A percentile compares a stretch with the other conserved stretches of the same genome.
Conservation (phyloP, 2,797 vertebrate genomes). For the Rhinoraja longicauda region DNA sequence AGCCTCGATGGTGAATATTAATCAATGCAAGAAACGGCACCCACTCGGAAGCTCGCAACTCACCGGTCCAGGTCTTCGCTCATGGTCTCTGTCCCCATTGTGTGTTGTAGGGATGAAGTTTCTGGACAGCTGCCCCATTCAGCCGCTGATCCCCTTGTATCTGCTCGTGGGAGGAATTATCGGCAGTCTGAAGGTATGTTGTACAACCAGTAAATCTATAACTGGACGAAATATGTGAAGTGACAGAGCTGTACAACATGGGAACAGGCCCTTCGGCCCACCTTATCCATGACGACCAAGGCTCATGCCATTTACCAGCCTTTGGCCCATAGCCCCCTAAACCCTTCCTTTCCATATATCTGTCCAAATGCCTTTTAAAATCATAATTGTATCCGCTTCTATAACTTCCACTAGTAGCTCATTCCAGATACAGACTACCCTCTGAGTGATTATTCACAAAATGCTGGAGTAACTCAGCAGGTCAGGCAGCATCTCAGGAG, state of each 20-base stretch:
- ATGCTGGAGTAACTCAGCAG: too few relatives aligned
- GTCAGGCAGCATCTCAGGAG: too few relatives aligned
- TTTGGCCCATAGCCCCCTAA: too few relatives aligned
- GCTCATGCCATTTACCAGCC: too few relatives aligned
- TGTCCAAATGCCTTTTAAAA: too few relatives aligned
- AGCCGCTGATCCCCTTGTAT: constrained; percentile 60
- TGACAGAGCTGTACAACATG: not conserved
- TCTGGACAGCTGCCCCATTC: constrained; percentile 56
- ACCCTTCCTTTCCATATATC: too few relatives aligned
- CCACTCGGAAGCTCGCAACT: not conserved
- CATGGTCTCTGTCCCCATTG: constrained; percentile 31
- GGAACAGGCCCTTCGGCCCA: too few relatives aligned
- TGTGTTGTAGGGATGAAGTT: constrained; percentile 57
- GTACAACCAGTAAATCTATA: not conserved
- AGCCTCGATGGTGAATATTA: not conserved
- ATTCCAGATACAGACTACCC: too few relatives aligned
- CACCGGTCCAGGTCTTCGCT: not conserved
- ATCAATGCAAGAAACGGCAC: not conserved
- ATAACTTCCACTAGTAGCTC: too few relatives aligned
- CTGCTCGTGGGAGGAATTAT: constrained; percentile 55
- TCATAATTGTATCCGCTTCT: too few relatives aligned
- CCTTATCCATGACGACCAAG: too few relatives aligned
- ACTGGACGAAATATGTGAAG: not conserved
- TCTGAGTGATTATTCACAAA: too few relatives aligned
- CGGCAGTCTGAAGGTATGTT: constrained; percentile 58